Evolutionary conservation across 53 echinoderm and acorn worm genomes (phyloP).

Genomic region (Paracentrotus lividus): DNA sequence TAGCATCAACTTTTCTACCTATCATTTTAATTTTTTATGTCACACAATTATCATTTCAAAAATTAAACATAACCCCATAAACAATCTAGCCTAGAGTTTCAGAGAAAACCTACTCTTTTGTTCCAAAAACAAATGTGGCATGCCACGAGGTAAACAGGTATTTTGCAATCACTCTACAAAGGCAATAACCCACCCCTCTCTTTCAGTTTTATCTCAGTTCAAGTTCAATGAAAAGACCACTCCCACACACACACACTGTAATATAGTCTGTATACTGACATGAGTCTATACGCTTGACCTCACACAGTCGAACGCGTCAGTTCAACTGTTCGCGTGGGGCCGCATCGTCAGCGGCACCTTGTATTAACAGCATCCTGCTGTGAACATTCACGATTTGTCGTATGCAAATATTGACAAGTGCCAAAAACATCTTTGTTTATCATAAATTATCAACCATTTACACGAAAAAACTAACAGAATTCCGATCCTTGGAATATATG

Average conservation of each 20-base stretch:
- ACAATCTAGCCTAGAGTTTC: no score
- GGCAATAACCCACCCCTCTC: neutral
- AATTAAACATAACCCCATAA: no score
- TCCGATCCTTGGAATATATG: neutral
- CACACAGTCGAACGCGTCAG: slow-evolving; percentile 33
- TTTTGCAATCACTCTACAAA: neutral
- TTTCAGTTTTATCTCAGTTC: neutral
- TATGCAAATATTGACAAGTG: neutral
- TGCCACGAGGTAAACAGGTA: no score
- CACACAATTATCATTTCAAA: no score
- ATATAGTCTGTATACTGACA: neutral
- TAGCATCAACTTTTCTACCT: no score
- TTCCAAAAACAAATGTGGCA: no score
- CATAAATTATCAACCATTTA: neutral
- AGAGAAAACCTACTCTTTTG: no score
- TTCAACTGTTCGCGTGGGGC: slow-evolving; percentile 62
- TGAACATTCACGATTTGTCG: neutral
- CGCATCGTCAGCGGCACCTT: slow-evolving; percentile 2
- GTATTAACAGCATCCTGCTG: slow-evolving; percentile 24
- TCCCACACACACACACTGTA: neutral
- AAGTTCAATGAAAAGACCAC: neutral
- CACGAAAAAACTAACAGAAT: neutral
- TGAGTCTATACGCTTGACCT: slow-evolving; percentile 8
- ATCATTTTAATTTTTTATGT: no score
- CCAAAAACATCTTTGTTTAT: neutral